Base-by-base conservation (phyloP, 2,797 vertebrate genomes). In the Cossypha heuglini region DNA sequence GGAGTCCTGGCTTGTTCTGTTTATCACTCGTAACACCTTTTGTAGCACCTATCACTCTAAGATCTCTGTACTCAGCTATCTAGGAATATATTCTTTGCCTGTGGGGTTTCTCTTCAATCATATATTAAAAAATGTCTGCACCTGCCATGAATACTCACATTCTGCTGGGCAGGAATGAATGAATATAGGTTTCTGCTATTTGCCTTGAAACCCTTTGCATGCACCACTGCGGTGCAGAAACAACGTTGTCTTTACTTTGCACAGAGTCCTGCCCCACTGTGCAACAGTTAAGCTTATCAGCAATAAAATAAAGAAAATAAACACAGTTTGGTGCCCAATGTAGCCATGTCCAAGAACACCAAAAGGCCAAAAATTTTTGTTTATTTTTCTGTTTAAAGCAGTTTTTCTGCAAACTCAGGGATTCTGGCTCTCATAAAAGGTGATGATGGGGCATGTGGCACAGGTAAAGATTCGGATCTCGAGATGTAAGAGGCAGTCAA, bases 21-120 rank as follows among this genome's bases (percentile, higher is more conserved):
- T 93, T 93, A 51, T 75, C 73, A 73, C 35, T 82, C 2, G 16
- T 54, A 90, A 48, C 59, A 89, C 58, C 58, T 93, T 94, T 69
- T 82, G 40, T 79, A 91, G 20, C 59, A 79, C 77, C 62, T 88
- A 71, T 43, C 58, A 40, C 35, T 77, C 78, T 62, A 54, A 37
- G 40, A 91, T 90, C 45, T 78, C 33, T 52, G 15, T 82, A 48
- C 22, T 29, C 64, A 62, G 58, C 33, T 66, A 42, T 54, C 66
- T 64, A 55, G 19, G 43, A 94, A 92, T 74, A 55, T n/a, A 58
- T 73, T 73, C 43, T 62, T 90, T 85, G 46, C 66, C 69, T 72
- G 45, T 67, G 55, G 46, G 55, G 31, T 37, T 88, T 78, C 26
- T 63, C 24, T 94, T 88, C 43, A 92, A 78, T 88, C 24, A 38